Percentiles rank a stretch among this genome's conserved stretches.
phyloP scores from a whole-genome alignment of 2,113 vertebrate species.

The Poecile atricapillus region DNA sequence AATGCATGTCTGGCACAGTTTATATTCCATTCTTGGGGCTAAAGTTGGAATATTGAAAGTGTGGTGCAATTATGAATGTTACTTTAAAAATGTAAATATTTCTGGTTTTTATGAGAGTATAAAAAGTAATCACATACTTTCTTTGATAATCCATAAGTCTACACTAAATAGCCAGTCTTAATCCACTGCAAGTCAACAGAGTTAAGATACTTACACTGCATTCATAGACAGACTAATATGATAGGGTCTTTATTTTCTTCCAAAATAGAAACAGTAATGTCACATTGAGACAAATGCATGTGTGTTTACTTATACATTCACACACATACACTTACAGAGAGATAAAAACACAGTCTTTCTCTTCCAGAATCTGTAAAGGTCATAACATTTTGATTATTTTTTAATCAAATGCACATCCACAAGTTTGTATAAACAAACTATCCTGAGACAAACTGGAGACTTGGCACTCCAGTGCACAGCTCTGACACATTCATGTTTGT shows the following conservation, averaged over 20 bases:
- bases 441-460: not conserved
- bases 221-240: not conserved
- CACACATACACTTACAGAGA: not conserved
- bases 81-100: constrained; percentile 23
- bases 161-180: not conserved
- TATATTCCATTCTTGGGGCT: constrained; percentile 19
- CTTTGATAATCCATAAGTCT: not conserved
- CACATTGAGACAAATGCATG: not conserved
- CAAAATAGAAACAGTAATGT: constrained; percentile 1
- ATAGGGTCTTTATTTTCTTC: not conserved
- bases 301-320: not conserved
- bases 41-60: constrained; percentile 33
- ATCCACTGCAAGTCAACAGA: not conserved
- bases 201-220: not conserved
- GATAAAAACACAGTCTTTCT: not conserved
- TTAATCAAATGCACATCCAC: constrained; percentile 26
- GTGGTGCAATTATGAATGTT: not conserved
- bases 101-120: not conserved
- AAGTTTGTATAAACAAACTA: not conserved
- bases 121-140: not conserved
- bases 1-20: constrained; percentile 62
- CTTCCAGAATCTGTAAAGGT: constrained; percentile 6
- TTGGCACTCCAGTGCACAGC: not conserved
- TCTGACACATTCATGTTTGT: not conserved
- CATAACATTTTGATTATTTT: constrained; percentile 2